Evolutionary conservation across 2,888 invertebrate species (phyloP), one percentile per base, ranked within the genome.

Genomic region (Noctua fimbriata): DNA sequence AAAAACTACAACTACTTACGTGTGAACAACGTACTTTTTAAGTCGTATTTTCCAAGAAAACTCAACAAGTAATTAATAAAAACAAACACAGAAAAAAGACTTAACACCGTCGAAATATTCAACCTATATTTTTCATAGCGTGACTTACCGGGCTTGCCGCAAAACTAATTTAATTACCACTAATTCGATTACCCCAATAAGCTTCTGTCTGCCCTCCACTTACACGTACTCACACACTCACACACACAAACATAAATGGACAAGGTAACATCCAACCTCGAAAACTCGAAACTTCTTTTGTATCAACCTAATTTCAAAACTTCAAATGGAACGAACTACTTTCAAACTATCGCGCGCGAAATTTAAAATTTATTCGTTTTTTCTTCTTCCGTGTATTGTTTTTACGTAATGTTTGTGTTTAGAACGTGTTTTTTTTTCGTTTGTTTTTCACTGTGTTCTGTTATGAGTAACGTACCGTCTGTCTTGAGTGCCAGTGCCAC

Each of bases 181-280:
- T 96, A 96, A 96, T 96, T 96, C 93, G 93, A 96, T 96, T 96
- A 96, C 92, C 89, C 87, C 90, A 92, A 91, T 94, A 95, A 93
- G 92, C 93, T 91, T 83, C 88, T 82, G 87, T 81, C 88, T 90
- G 90, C 90, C 90, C 90, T 92, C 92, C 90, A 91, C 88, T 88
- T 90, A 91, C 89, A 89, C 90, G 88, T 88, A 91, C 90, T 88
- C 49, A 76, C 60, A 60, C 67, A 52, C 70, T 75, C 74, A 78
- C 72, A 81, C 47, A 82, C 47, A 82, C 79, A 44, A 65, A 73
- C 69, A 79, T 2, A 65, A 82, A 78, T 70, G 49, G 16, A 76
- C 76, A 79, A 79, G 74, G 69, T 44, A 16, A 78, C 77, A 80
- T 78, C 74, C 69, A 78, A 83, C 78, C 81, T 77, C 73, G 58